Evolutionary conservation across 2,888 invertebrate genomes (phyloP).

Genomic region (Synergus gifuensis): DNA sequence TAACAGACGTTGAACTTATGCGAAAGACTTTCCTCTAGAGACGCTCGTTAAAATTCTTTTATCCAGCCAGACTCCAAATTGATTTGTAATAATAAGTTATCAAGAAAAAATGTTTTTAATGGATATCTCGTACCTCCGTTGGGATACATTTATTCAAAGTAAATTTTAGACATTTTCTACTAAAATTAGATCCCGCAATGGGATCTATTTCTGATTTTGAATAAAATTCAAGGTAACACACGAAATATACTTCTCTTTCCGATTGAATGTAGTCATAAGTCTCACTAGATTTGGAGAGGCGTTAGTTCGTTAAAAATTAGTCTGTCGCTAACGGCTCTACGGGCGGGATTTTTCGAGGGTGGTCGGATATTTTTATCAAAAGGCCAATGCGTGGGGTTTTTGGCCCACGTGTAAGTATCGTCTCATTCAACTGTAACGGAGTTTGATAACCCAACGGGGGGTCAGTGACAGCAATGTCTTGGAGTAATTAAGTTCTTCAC

Average conservation of each 20-base stretch:
- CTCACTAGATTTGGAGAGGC: conserved; percentile 39
- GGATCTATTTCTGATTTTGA: too few species aligned
- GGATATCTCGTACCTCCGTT: too few species aligned
- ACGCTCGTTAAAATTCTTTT: too few species aligned
- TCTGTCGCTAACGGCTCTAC: conserved; percentile 48
- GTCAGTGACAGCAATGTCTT: conserved; percentile 58
- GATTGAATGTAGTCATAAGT: conserved; percentile 40
- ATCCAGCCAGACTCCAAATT: too few species aligned
- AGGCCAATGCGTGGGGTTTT: conserved; percentile 52
- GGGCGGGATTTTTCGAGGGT: conserved; percentile 51
- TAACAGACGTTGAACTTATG: too few species aligned
- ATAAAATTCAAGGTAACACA: too few species aligned
- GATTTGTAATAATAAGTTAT: too few species aligned
- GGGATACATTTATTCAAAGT: too few species aligned
- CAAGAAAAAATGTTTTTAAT: too few species aligned
- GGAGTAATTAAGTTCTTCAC: conserved; percentile 31
- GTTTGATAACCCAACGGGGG: conserved; percentile 57
- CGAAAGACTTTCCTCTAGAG: too few species aligned
- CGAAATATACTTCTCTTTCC: conserved; percentile 9
- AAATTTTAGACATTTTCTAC: too few species aligned
- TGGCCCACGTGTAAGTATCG: conserved; percentile 50
- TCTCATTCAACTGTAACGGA: conserved; percentile 49
- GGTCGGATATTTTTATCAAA: conserved; percentile 56
- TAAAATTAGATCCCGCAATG: too few species aligned
- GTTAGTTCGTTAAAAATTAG: conserved; percentile 48